Percentiles rank a stretch among this genome's conserved stretches.
phyloP scores from a whole-genome alignment of 2,113 vertebrate species.

The Sylvietta virens region DNA sequence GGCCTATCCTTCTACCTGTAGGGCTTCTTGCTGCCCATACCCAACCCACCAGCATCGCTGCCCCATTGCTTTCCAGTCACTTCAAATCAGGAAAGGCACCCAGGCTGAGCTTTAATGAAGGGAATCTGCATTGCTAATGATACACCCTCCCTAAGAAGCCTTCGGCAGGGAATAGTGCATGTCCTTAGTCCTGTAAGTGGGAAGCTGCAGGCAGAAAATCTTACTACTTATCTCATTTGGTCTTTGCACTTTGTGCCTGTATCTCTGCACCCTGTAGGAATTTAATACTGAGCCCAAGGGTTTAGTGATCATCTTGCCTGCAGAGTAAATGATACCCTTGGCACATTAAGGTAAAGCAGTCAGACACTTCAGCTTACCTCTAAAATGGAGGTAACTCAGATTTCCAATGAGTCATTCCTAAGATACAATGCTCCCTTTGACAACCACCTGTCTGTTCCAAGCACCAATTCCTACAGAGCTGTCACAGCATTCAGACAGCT shows the following conservation, averaged over 20 bases:
- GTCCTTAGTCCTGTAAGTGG: background rate
- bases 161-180: background rate
- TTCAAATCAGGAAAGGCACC: background rate
- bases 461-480: background rate
- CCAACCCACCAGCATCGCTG: background rate
- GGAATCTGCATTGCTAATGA: background rate
- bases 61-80: background rate
- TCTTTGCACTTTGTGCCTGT: background rate
- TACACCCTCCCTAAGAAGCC: background rate
- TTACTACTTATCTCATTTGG: background rate
- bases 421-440: background rate
- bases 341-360: background rate
- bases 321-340: background rate
- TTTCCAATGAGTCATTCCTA: background rate
- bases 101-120: background rate
- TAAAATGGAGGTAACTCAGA: background rate
- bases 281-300: background rate
- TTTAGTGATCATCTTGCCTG: background rate
- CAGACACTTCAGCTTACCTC: background rate
- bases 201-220: constrained; percentile 3
- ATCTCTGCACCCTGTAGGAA: background rate
- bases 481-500: background rate
- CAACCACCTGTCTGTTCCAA: background rate
- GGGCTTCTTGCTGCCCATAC: background rate
- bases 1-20: constrained; percentile 26